Conservation (phyloP, 2,797 vertebrate species). For the Poeciliopsis turneri region DNA sequence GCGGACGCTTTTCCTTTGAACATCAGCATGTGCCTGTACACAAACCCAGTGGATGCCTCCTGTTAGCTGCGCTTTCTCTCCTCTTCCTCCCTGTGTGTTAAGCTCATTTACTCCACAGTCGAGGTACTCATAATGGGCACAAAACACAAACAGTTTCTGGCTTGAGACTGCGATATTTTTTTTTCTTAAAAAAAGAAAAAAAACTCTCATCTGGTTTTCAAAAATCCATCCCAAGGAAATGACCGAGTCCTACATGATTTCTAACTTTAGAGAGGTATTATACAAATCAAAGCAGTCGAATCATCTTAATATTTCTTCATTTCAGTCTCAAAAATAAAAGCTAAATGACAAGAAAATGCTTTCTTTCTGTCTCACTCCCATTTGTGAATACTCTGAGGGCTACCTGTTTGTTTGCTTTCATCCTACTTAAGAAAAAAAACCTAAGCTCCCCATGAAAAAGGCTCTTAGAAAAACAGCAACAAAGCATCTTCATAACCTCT, state of each 20-base stretch:
- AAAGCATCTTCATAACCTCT: slow-evolving; percentile 39
- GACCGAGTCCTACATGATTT: slow-evolving; percentile 10
- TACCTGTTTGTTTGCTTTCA: slow-evolving; percentile 50
- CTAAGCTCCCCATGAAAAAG: slow-evolving; percentile 41
- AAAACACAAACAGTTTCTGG: slow-evolving; percentile 50
- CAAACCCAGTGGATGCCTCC: slow-evolving; percentile 62
- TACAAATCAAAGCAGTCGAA: neutral
- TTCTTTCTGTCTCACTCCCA: slow-evolving; percentile 5
- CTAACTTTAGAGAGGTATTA: neutral
- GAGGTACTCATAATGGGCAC: slow-evolving; percentile 42
- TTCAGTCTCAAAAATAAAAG: slow-evolving; percentile 32
- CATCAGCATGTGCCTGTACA: slow-evolving; percentile 61
- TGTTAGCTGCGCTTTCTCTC: slow-evolving; percentile 54
- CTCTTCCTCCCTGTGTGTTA: slow-evolving; percentile 73
- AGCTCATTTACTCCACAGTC: slow-evolving; percentile 70
- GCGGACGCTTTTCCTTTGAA: slow-evolving; percentile 72
- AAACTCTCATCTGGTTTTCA: neutral
- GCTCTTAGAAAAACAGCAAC: slow-evolving; percentile 30
- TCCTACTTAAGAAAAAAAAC: slow-evolving; percentile 15
- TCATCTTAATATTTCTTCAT: slow-evolving; percentile 8
- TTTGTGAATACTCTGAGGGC: slow-evolving; percentile 19
- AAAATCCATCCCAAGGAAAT: slow-evolving; percentile 25
- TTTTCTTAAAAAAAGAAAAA: neutral
- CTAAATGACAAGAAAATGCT: slow-evolving; percentile 30
- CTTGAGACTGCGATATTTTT: slow-evolving; percentile 22